Conservation (phyloP, 2,888 invertebrate species). For the Ochropleura plecta region DNA sequence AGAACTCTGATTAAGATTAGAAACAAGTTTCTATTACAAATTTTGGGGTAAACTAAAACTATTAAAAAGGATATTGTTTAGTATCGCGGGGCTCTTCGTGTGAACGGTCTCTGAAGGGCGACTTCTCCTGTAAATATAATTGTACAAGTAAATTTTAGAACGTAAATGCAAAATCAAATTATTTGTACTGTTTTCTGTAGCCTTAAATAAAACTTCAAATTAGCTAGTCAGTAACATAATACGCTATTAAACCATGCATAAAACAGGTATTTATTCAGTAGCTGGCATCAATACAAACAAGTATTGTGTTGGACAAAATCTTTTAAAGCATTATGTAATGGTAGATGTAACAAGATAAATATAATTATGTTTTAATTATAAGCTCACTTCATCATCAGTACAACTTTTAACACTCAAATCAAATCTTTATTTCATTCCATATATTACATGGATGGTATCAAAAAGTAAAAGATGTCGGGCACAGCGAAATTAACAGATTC, state of each 20-base stretch:
- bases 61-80: slow-evolving; percentile 96
- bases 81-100: slow-evolving; percentile 94
- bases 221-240: not conserved
- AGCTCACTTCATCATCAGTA: too few relatives aligned
- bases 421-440: too few relatives aligned
- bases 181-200: not conserved
- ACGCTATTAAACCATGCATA: too few relatives aligned
- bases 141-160: not conserved
- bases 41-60: slow-evolving; percentile 1
- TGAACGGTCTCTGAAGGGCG: slow-evolving; percentile 94
- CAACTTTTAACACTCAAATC: too few relatives aligned
- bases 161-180: slow-evolving; percentile 1
- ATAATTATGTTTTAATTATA: too few relatives aligned
- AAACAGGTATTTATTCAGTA: not conserved
- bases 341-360: too few relatives aligned
- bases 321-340: too few relatives aligned
- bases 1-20: not conserved
- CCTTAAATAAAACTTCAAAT: not conserved
- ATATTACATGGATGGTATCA: too few relatives aligned
- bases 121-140: slow-evolving; percentile 93
- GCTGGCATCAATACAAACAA: too few relatives aligned
- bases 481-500: too few relatives aligned
- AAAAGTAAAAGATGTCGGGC: too few relatives aligned
- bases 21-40: not conserved
- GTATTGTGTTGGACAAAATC: too few relatives aligned